Evolutionary conservation across 2,797 vertebrate genomes (phyloP).

Genomic region (Lutjanus campechanus): DNA sequence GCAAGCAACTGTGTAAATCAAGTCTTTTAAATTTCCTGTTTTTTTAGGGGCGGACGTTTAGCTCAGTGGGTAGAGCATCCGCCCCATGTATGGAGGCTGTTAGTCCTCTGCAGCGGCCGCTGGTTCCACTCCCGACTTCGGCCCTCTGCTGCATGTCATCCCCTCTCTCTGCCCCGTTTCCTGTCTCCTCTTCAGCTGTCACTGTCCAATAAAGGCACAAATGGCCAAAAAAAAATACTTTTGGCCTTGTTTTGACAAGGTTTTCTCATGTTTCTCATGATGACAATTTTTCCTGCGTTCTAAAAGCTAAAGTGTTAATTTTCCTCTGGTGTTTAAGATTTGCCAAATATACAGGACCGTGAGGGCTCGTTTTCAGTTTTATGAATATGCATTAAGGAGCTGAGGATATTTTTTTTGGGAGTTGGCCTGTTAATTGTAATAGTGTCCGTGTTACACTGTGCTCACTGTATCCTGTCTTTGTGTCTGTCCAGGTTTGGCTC

Average conservation of each 20-base stretch:
- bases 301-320: not conserved
- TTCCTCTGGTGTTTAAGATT: not conserved
- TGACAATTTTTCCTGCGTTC: not conserved
- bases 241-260: no score
- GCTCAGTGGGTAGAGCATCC: no score
- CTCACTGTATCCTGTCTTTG: not conserved
- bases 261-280: not conserved
- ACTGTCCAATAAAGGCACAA: no score
- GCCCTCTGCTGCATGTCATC: no score
- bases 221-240: no score
- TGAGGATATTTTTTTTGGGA: not conserved
- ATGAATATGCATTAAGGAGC: no score
- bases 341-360: not conserved
- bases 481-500: conserved; percentile 89
- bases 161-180: no score
- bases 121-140: no score
- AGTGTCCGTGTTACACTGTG: not conserved
- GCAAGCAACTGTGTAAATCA: not conserved
- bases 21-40: not conserved
- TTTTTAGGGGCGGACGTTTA: not conserved
- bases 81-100: no score
- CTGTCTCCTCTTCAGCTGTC: no score
- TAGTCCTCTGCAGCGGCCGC: no score
- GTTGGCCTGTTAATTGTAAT: not conserved
- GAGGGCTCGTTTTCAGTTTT: not conserved